Conservation (phyloP, 2,113 vertebrate species). For the Fulmarus glacialis region DNA sequence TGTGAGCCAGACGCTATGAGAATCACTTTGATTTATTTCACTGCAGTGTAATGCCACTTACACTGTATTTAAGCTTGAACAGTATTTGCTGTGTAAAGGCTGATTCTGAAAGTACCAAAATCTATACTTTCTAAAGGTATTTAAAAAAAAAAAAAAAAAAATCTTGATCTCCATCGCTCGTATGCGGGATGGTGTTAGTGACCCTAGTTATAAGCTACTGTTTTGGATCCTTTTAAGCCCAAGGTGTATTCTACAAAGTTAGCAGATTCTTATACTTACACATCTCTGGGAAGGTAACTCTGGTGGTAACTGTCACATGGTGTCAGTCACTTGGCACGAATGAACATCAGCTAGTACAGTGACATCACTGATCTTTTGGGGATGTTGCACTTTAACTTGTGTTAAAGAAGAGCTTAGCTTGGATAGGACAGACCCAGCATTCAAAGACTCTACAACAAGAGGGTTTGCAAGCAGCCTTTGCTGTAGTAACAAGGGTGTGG, state of each 20-base stretch:
- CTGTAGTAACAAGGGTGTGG: not conserved
- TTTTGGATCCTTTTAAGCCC: not conserved
- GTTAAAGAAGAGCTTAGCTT: not conserved
- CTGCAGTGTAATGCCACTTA: not conserved
- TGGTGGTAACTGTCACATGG: not conserved
- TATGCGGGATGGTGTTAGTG: not conserved
- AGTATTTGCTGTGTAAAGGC: not conserved
- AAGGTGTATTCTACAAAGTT: not conserved
- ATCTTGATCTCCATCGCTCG: not conserved
- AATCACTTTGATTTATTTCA: not conserved
- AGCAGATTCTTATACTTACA: not conserved
- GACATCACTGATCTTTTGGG: not conserved
- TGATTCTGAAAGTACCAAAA: not conserved
- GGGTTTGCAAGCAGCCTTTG: not conserved
- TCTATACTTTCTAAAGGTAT: not conserved
- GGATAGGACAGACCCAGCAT: not conserved
- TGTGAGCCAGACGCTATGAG: not conserved
- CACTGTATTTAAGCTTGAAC: not conserved
- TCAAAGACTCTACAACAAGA: not conserved
- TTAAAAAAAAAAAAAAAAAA: too few species aligned
- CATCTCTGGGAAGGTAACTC: not conserved
- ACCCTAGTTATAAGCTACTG: not conserved
- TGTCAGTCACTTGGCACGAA: not conserved
- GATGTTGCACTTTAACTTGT: not conserved
- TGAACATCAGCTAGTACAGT: not conserved